These are phyloP conservation scores for Orchesella cincta DNA, from an alignment of 1,140 invertebrate species.

Conservation along the genomic window DNA sequence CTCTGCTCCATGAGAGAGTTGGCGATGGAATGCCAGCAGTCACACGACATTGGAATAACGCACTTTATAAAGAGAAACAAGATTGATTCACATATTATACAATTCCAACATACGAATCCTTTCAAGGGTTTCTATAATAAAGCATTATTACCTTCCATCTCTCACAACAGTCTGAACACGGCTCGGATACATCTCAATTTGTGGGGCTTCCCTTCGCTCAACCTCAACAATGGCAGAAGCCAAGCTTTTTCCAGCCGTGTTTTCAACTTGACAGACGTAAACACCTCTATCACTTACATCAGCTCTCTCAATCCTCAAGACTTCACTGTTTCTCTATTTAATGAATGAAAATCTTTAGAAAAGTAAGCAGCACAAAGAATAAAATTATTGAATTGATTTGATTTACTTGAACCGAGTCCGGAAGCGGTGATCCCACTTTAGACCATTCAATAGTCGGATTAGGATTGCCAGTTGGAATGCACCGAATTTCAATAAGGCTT, in stretches of 20 bases:
- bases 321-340: conserved; percentile 65
- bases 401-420: conserved; percentile 57
- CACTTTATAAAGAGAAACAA: conserved; percentile 59
- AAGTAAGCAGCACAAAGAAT: neutral
- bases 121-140: too few relatives aligned
- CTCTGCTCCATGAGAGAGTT: conserved; percentile 72
- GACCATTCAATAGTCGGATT: conserved; percentile 75
- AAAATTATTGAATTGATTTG: neutral
- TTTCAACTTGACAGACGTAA: conserved; percentile 62
- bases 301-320: conserved; percentile 70
- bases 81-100: too few relatives aligned
- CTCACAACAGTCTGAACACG: conserved; percentile 63
- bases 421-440: conserved; percentile 69
- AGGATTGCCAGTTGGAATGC: conserved; percentile 69
- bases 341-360: conserved; percentile 24
- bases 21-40: conserved; percentile 75
- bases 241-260: conserved; percentile 61
- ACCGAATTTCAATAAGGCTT: conserved; percentile 72
- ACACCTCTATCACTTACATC: conserved; percentile 73
- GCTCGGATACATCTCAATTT: conserved; percentile 74
- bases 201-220: conserved; percentile 80
- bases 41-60: conserved; percentile 75
- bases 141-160: conserved; percentile 65
- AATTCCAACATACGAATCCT: too few relatives aligned
- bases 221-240: conserved; percentile 78